phyloP scores from a whole-genome alignment of 2,888 invertebrate genomes.

The Euphydryas editha region DNA sequence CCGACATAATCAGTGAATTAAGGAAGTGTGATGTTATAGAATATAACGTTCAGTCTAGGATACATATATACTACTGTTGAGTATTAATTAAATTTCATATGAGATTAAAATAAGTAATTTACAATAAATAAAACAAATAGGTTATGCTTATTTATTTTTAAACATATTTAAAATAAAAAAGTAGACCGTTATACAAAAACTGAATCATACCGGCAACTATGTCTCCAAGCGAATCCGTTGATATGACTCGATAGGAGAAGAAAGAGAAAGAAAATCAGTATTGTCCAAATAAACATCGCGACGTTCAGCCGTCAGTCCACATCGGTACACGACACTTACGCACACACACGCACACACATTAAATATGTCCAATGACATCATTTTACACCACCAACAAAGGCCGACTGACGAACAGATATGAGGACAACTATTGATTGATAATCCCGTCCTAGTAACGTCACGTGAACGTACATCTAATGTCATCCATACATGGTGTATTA shows the following conservation, averaged over 20 bases:
- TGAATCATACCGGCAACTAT: constrained; percentile 34
- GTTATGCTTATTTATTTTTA: no score
- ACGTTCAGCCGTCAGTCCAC: constrained; percentile 16
- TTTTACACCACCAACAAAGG: constrained; percentile 37
- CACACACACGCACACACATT: constrained; percentile 25
- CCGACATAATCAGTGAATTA: no score
- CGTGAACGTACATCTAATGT: constrained; percentile 20
- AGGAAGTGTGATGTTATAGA: no score
- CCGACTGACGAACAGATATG: constrained; percentile 29
- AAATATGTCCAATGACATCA: constrained; percentile 33
- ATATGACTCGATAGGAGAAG: constrained; percentile 34
- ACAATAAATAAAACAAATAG: no score
- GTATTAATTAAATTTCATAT: no score
- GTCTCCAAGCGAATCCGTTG: constrained; percentile 41
- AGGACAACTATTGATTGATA: constrained; percentile 34
- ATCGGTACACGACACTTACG: constrained; percentile 15
- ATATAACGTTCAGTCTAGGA: no score
- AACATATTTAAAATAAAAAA: no score
- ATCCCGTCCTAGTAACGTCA: constrained; percentile 21
- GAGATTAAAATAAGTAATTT: no score
- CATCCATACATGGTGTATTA: constrained; percentile 23
- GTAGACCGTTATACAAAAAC: neutral
- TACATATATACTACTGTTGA: no score
- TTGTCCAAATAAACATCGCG: constrained; percentile 35
- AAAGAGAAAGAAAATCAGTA: constrained; percentile 36